Evolutionary conservation across 1,140 invertebrate species (phyloP), one percentile per base, ranked within the genome.

Genomic region (Drosophila sturtevanti): DNA sequence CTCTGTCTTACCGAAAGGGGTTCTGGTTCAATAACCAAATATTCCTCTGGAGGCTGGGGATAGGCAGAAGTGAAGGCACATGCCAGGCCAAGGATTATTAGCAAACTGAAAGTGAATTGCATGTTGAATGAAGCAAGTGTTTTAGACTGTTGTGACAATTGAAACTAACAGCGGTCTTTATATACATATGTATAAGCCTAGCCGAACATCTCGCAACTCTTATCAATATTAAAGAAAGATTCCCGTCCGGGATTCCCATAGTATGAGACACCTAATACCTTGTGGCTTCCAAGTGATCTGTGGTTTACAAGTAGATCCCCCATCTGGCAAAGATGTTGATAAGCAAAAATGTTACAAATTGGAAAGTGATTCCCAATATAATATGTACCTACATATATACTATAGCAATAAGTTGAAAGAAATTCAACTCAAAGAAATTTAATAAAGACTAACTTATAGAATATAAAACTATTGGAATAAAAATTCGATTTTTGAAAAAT

Each of bases 231-330:
- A 12, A 10, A 10, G 48, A 75, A 82, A 65, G 66, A 75, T 71
- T 72, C 63, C 72, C 12, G 1, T 9, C 4, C 58, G 79, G 80
- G 80, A 84, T 56, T 68, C 80, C 64, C 76, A 37, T 35, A 9
- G 4, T 12, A 31, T 10, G 14, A 27, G 38, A 38, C 10, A 6
- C 1, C 11, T 11, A 21, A n/a, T n/a, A n/a, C n/a, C n/a, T n/a
- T n/a, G n/a, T n/a, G n/a, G n/a, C n/a, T n/a, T n/a, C n/a, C 12
- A 12, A 31, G 7, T n/a, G 38, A 51, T 41, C 41, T 56, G 75
- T 78, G 65, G 52, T 82, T 65, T 74, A 44, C 62, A 55, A 52
- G 81, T 79, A 64, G 56, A 85, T 85, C 77, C 81, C 81, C 77
- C n/a, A 14, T 16, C 31, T 22, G 3, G 11, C 18, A 12, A 22